Percentiles rank a stretch among this genome's conserved stretches.
Evolutionary conservation across 2,888 invertebrate genomes (phyloP).

Genomic region (Mongoloraphidia duomilia): DNA sequence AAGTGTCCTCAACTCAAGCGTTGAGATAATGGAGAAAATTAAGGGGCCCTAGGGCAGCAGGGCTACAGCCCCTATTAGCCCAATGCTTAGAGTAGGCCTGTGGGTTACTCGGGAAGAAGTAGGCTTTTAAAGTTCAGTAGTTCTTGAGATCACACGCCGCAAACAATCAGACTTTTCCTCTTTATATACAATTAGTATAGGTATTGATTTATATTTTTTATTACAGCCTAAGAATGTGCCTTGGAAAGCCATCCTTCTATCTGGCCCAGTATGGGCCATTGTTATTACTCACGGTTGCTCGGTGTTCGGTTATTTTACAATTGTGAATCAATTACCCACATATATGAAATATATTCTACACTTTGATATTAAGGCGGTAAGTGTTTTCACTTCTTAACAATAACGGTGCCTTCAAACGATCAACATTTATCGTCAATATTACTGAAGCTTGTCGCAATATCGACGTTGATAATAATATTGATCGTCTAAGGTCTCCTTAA

Average conservation of each 20-base stretch:
- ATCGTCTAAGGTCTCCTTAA: background rate
- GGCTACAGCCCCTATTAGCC: too few relatives aligned
- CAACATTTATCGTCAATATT: background rate
- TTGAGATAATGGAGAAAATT: too few relatives aligned
- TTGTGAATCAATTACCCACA: constrained; percentile 74
- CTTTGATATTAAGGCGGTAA: constrained; percentile 62
- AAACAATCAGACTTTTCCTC: background rate
- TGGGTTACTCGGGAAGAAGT: too few relatives aligned
- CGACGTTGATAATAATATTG: background rate
- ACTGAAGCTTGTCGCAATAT: background rate
- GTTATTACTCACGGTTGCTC: constrained; percentile 69
- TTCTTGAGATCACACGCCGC: too few relatives aligned
- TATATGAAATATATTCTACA: constrained; percentile 69
- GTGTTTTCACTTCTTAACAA: constrained; percentile 15
- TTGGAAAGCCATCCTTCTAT: constrained; percentile 53
- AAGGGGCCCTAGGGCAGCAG: too few relatives aligned
- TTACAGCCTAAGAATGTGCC: constrained; percentile 46
- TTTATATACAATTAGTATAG: constrained; percentile 4
- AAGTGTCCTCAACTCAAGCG: too few relatives aligned
- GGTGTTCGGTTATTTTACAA: constrained; percentile 78
- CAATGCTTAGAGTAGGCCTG: too few relatives aligned
- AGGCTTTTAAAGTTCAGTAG: background rate
- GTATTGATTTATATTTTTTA: background rate
- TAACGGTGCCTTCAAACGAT: background rate
- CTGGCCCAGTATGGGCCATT: constrained; percentile 73